Evolutionary conservation across 2,888 invertebrate genomes (phyloP).

Genomic region (Cephus sareptanus): DNA sequence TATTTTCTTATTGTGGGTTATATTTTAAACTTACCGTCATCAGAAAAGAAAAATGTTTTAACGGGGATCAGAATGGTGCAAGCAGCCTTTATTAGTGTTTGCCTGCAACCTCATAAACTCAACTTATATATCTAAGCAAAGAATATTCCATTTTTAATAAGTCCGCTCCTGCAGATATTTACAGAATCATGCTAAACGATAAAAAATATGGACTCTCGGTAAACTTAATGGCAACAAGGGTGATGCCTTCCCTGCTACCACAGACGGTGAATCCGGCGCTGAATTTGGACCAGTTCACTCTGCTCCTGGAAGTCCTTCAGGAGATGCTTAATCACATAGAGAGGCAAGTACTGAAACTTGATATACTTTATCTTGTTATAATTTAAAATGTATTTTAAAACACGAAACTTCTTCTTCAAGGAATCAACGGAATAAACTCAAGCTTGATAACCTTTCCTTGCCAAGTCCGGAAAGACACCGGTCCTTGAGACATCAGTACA

Average conservation of each 20-base stretch:
- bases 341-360: slow-evolving; percentile 56
- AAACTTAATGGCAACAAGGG: slow-evolving; percentile 91
- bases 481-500: slow-evolving; percentile 82
- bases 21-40: not conserved
- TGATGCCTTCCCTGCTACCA: slow-evolving; percentile 92
- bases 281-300: slow-evolving; percentile 84
- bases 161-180: slow-evolving; percentile 78
- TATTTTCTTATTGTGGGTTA: not conserved
- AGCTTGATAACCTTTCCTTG: slow-evolving; percentile 81
- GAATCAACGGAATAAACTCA: slow-evolving; percentile 89
- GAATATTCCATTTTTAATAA: not conserved
- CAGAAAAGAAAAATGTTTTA: no score
- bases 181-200: slow-evolving; percentile 89
- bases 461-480: slow-evolving; percentile 83
- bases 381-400: not conserved
- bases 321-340: slow-evolving; percentile 94
- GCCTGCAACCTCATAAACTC: not conserved
- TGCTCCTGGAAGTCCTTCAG: slow-evolving; percentile 84
- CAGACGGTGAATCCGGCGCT: slow-evolving; percentile 91
- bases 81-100: not conserved
- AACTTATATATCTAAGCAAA: not conserved
- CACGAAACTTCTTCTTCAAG: slow-evolving; percentile 40
- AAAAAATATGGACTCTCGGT: slow-evolving; percentile 91
- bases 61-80: not conserved
- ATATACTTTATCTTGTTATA: not conserved